Evolutionary conservation across 2,113 vertebrate genomes (phyloP).

Genomic region (Psittacara wagleri): DNA sequence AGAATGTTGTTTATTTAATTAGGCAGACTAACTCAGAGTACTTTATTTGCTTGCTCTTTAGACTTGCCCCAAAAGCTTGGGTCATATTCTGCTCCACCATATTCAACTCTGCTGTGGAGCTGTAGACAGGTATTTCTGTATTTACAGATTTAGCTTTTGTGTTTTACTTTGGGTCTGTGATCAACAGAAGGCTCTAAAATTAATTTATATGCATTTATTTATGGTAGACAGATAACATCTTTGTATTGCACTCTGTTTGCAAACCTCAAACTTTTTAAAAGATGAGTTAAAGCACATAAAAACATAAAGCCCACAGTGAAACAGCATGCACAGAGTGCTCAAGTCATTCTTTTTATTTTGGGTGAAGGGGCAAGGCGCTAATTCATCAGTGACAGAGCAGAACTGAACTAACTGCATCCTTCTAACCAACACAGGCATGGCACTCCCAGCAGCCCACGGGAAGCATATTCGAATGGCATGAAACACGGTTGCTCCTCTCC

Average conservation of each 20-base stretch:
- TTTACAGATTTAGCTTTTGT: neutral
- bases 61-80: neutral
- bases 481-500: neutral
- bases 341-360: neutral
- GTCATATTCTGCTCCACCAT: neutral
- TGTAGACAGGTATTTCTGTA: neutral
- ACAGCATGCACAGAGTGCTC: neutral
- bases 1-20: neutral
- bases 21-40: neutral
- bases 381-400: neutral
- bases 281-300: neutral
- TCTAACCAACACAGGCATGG: neutral
- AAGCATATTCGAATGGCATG: neutral
- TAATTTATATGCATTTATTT: neutral
- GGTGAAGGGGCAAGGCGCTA: rapidly evolving
- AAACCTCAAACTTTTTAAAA: constrained; percentile 31
- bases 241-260: neutral
- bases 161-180: neutral
- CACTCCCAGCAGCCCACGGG: neutral
- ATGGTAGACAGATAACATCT: neutral
- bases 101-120: neutral
- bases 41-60: neutral
- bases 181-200: neutral
- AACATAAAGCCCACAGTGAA: neutral
- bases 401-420: neutral